Base-by-base conservation (phyloP, 2,888 invertebrate genomes). In the Acleris holmiana region DNA sequence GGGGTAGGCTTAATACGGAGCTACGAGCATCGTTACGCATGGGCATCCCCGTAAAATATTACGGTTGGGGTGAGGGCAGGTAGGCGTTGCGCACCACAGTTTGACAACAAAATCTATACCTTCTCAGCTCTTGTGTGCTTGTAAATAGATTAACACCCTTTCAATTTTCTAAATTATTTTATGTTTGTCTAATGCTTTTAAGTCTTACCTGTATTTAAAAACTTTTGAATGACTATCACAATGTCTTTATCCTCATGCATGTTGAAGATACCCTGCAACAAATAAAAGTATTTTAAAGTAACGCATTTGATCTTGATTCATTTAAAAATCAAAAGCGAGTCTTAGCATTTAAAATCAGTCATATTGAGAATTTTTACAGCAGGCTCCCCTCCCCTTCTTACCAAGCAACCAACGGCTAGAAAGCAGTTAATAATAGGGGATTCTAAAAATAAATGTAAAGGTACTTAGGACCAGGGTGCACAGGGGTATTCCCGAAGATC, bases 401-500 rank as follows among this genome's bases (percentile, higher is more conserved):
- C 60, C 44, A 15, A 10, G 17, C 35, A 35, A 54, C 55, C 61
- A 41, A 57, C 63, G 17, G 1, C 4, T 2, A 23, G 56, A 71
- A 47, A 10, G 17, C 21, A 44, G 10, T 25, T 15, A 7, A 17
- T n/a, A 55, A 48, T 19, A 13, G 25, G 18, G 10, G 17, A 17
- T n/a, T 61, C 17, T 47, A 48, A 18, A 29, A 35, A 64, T 47
- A 58, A 44, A 48, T 48, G 23, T 18, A 53, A 54, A 35, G 18
- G 50, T 63, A 10, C 17, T 41, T 44, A 35, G 40, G 47, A 19
- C 21, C 60, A 70, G 69, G 74, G 72, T 79, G 82, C 78, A 75
- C 68, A 61, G 68, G 79, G 84, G 82, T 76, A 82, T 82, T 83
- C 80, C 83, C 78, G 68, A 67, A 77, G 79, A 76, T 75, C 69